A percentile compares a stretch with the other conserved stretches of the same genome.
Conservation (phyloP, 2,888 invertebrate species). For the Melanchra persicariae region DNA sequence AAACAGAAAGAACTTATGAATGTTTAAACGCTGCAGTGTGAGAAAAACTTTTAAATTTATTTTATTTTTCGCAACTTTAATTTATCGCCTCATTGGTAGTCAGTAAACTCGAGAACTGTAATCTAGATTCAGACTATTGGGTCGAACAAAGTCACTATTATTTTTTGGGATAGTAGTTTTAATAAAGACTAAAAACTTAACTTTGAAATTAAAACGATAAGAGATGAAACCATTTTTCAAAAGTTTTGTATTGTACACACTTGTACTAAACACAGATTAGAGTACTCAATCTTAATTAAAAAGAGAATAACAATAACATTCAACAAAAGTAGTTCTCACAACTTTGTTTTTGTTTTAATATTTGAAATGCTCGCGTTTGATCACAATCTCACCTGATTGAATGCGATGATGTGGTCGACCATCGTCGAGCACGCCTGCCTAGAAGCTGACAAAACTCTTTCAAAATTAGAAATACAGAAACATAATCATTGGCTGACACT, state of each 20-base stretch:
- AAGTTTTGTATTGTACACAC: background rate
- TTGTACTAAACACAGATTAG: background rate
- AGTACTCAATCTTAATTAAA: background rate
- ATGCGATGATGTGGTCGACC: no score
- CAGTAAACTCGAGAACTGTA: background rate
- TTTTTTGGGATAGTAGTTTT: background rate
- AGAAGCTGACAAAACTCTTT: background rate
- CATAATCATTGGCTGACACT: background rate
- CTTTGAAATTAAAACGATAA: background rate
- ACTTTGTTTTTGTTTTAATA: no score
- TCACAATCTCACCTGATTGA: no score
- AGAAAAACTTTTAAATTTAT: slow-evolving; percentile 27
- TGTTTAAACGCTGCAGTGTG: slow-evolving; percentile 15
- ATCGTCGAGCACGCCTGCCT: no score
- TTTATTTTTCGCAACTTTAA: slow-evolving; percentile 22
- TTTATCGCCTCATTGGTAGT: slow-evolving; percentile 19
- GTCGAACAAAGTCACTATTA: background rate
- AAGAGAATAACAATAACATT: no score
- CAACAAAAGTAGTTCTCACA: no score
- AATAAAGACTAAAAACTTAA: background rate
- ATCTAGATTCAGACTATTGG: slow-evolving; percentile 11
- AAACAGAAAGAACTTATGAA: slow-evolving; percentile 35
- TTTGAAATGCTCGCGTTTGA: no score
- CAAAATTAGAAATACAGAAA: background rate
- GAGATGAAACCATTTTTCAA: background rate